phyloP scores from a whole-genome alignment of 1,140 invertebrate genomes.

The Heliconius nattereri region DNA sequence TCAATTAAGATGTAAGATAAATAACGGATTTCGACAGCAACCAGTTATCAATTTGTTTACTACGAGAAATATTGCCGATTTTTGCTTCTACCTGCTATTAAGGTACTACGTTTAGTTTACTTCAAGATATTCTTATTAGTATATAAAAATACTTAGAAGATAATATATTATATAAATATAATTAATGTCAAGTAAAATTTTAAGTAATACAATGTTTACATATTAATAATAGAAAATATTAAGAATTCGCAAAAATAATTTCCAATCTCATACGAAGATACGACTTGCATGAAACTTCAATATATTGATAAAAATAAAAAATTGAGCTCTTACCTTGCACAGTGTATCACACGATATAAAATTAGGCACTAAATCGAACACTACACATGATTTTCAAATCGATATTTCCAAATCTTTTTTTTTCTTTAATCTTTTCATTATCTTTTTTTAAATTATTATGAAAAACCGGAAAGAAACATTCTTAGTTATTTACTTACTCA shows the following conservation, averaged over 20 bases:
- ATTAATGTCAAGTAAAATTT: too few species aligned
- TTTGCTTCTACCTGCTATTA: neutral
- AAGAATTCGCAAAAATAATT: too few species aligned
- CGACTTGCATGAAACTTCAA: neutral
- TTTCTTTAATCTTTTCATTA: neutral
- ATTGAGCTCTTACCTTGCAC: neutral
- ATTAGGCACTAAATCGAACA: neutral
- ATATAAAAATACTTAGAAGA: too few species aligned
- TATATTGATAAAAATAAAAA: neutral
- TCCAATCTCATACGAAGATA: too few species aligned
- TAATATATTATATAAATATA: too few species aligned
- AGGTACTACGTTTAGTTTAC: neutral
- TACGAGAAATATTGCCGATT: neutral
- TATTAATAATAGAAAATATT: too few species aligned
- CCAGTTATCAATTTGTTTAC: neutral
- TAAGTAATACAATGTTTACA: too few species aligned
- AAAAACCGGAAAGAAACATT: neutral
- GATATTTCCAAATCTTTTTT: too few species aligned
- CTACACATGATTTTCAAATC: neutral
- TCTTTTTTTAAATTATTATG: too few species aligned
- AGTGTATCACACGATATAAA: neutral
- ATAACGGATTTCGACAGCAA: neutral
- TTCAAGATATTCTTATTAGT: too few species aligned
- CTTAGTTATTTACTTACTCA: neutral
- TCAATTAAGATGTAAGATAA: neutral